Percentiles rank a stretch among this genome's conserved stretches.
Evolutionary conservation across 2,797 vertebrate species (phyloP).

Genomic region (Danio choprae): DNA sequence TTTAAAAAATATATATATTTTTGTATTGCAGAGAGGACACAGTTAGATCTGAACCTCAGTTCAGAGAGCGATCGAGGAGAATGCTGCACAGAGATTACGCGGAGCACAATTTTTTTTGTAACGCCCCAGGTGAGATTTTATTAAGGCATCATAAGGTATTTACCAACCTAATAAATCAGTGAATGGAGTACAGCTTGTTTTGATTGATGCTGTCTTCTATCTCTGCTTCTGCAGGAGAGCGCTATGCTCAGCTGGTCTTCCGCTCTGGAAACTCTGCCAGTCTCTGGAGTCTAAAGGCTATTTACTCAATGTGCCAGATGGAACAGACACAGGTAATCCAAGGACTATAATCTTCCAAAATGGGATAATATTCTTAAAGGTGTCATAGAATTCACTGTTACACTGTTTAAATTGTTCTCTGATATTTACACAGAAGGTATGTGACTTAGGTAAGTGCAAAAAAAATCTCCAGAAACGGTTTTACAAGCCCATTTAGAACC

Average conservation of each 20-base stretch:
- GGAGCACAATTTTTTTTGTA: conserved; percentile 88
- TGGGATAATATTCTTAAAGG: background rate
- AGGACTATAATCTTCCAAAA: conserved; percentile 31
- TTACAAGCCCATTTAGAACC: no score
- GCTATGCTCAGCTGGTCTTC: conserved; percentile 94
- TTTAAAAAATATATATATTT: no score
- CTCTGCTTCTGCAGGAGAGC: conserved; percentile 72
- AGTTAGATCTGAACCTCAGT: conserved; percentile 52
- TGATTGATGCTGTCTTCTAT: conserved; percentile 48
- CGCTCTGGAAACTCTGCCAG: conserved; percentile 96
- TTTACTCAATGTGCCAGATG: conserved; percentile 97
- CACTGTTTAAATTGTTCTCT: no score
- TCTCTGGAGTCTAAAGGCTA: conserved; percentile 95
- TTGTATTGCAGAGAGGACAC: conserved; percentile 55
- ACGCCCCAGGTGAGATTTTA: conserved; percentile 84
- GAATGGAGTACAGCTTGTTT: conserved; percentile 32
- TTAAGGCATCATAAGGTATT: background rate
- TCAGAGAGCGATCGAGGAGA: conserved; percentile 78
- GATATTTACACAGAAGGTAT: no score
- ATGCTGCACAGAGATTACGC: conserved; percentile 86
- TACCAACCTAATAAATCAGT: conserved; percentile 31
- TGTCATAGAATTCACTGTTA: no score
- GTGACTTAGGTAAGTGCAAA: no score
- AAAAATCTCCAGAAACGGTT: no score
- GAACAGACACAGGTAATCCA: conserved; percentile 91